A percentile compares a stretch with the other conserved stretches of the same genome.
These are phyloP conservation scores for Dicaeum eximium DNA, from an alignment of 2,113 vertebrate species.

Conservation along the genomic window DNA sequence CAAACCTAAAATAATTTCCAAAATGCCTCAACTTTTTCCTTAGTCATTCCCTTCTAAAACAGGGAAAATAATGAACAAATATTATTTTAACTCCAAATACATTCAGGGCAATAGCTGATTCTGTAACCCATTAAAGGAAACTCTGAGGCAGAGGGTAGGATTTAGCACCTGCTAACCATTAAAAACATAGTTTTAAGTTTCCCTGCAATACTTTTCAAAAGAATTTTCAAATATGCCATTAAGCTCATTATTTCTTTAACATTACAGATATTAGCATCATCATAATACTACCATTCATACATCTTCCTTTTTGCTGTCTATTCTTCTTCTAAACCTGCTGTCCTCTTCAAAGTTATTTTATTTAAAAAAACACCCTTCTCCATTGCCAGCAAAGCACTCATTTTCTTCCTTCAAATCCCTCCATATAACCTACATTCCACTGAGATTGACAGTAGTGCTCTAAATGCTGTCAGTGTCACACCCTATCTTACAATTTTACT, in stretches of 20 bases:
- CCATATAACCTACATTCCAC: conserved; percentile 26
- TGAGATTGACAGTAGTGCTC: conserved; percentile 26
- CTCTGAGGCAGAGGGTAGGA: neutral
- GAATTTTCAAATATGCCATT: neutral
- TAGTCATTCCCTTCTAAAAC: neutral
- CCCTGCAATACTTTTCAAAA: neutral
- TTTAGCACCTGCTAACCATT: neutral
- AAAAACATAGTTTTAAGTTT: neutral
- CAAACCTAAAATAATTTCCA: neutral
- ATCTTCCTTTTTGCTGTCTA: neutral
- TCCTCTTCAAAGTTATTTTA: conserved; percentile 1
- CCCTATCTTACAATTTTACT: conserved; percentile 6
- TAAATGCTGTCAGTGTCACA: conserved; percentile 30
- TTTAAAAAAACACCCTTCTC: neutral
- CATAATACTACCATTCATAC: neutral
- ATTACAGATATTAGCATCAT: neutral
- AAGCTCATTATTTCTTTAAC: conserved; percentile 19
- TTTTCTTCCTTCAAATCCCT: conserved; percentile 13
- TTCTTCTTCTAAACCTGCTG: neutral
- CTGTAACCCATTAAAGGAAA: neutral
- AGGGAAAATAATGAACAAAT: neutral
- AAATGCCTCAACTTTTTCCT: neutral
- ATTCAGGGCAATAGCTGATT: neutral
- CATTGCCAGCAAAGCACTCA: neutral
- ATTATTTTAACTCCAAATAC: neutral